Conservation (phyloP, 2,113 vertebrate genomes). For the Leptodactylus fuscus region DNA sequence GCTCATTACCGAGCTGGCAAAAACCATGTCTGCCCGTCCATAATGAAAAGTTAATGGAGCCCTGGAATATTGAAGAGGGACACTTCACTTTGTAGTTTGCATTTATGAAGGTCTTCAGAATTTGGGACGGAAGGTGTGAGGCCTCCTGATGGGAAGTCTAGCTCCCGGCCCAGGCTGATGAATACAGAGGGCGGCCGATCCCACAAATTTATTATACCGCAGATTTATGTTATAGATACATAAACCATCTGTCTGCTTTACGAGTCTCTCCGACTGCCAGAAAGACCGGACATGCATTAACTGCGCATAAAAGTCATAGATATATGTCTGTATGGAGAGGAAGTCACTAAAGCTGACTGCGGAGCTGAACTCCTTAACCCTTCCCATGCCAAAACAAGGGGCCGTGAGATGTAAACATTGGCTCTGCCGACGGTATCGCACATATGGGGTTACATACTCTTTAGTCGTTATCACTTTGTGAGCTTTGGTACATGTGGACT, state of each 20-base stretch:
- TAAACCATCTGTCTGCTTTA: slow-evolving; percentile 6
- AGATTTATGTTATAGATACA: background rate
- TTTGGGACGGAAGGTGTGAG: slow-evolving; percentile 21
- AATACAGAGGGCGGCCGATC: background rate
- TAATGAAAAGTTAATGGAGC: slow-evolving; percentile 62
- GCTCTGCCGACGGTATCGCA: background rate
- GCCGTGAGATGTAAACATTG: background rate
- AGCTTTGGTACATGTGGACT: too few relatives aligned
- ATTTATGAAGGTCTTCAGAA: slow-evolving; percentile 63
- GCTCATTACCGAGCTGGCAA: slow-evolving; percentile 37
- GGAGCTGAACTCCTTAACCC: background rate
- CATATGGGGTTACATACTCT: too few relatives aligned
- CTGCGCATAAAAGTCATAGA: background rate
- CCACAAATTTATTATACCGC: background rate
- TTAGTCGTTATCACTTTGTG: too few relatives aligned
- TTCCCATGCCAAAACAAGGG: background rate
- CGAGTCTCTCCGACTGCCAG: background rate
- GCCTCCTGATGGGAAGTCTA: slow-evolving; percentile 46
- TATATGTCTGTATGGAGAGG: slow-evolving; percentile 6
- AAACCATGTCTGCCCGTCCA: slow-evolving; percentile 55
- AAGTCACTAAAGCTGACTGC: too few relatives aligned
- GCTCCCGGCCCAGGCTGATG: slow-evolving; percentile 33
- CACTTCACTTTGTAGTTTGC: slow-evolving; percentile 60
- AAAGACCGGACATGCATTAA: background rate
- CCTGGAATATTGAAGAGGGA: slow-evolving; percentile 60